Base-by-base conservation (phyloP, 2,113 vertebrate species). In the Vidua macroura region DNA sequence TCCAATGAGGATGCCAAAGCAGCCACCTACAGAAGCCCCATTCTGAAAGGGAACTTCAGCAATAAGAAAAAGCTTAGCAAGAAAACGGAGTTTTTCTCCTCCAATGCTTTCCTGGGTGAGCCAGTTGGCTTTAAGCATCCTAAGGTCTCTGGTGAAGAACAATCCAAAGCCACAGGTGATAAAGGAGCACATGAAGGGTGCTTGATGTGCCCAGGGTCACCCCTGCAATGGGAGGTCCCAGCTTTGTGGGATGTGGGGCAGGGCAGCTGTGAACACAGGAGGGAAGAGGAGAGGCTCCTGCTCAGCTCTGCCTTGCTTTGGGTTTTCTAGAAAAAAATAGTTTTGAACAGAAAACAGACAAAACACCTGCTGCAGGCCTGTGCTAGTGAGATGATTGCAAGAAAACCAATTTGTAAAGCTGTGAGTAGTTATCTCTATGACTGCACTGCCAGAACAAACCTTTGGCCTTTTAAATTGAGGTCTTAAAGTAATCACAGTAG, bases 331-430 rank as follows among this genome's bases (percentile, higher is more conserved):
- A n/a, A 53, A 58, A 83, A 73, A 48, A 11, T 11, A 13, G 10
- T 64, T 77, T 77, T 63, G 39, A 86, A 64, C 16, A 78, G 60
- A 76, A 35, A 20, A 62, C 10, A 37, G 37, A 33, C 4, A 30
- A 23, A 77, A 46, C 21, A 73, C 51, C 44, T 52, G 30, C 73
- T 63, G 17, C 52, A n/a, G 49, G 74, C 69, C 74, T 16, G 1
- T 28, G 81, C 94, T 35, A 82, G 63, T 43, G 79, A 93, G 86
- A 75, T 70, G 95, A 78, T 73, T 86, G 80, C 53, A 75, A 67
- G 51, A 78, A 96, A 93, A 90, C 82, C 92, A 94, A 92, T 95
- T 90, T 88, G 78, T 88, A 91, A 94, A 96, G 95, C 94, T 2
- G 0, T 20, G 75, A 88, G 82, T 83, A 84, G 96, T 95, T 97